A percentile compares a stretch with the other conserved stretches of the same genome.
Evolutionary conservation across 2,113 vertebrate species (phyloP).

Genomic region (Panurus biarmicus): DNA sequence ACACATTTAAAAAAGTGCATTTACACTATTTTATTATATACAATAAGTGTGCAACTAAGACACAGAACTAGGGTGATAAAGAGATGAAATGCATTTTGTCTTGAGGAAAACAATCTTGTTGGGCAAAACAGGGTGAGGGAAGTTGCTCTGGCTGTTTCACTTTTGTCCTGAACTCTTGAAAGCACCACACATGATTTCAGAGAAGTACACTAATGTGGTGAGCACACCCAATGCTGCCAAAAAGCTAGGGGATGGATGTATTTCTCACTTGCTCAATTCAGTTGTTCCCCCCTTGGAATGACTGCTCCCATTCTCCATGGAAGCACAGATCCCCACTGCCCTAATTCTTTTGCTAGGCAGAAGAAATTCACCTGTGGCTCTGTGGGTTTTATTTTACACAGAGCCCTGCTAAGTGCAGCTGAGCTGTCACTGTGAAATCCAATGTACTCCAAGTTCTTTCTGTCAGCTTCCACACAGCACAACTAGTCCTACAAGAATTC

Average conservation of each 20-base stretch:
- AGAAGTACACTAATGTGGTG: background rate
- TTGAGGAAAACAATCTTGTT: background rate
- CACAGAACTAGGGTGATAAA: background rate
- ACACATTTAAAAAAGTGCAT: background rate
- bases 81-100: background rate
- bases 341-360: background rate
- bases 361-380: background rate
- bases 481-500: background rate
- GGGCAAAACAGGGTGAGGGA: background rate
- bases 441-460: background rate
- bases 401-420: background rate
- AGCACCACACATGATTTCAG: background rate
- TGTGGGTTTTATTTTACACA: background rate
- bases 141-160: background rate
- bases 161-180: background rate
- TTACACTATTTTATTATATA: background rate
- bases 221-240: background rate
- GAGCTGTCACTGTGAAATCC: background rate
- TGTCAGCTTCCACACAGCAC: background rate
- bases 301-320: background rate
- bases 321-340: background rate
- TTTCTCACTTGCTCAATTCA: background rate
- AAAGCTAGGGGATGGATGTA: background rate
- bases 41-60: background rate
- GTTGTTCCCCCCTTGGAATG: background rate